Evolutionary conservation across 2,888 invertebrate genomes (phyloP).

Genomic region (Nomada hirtipes): DNA sequence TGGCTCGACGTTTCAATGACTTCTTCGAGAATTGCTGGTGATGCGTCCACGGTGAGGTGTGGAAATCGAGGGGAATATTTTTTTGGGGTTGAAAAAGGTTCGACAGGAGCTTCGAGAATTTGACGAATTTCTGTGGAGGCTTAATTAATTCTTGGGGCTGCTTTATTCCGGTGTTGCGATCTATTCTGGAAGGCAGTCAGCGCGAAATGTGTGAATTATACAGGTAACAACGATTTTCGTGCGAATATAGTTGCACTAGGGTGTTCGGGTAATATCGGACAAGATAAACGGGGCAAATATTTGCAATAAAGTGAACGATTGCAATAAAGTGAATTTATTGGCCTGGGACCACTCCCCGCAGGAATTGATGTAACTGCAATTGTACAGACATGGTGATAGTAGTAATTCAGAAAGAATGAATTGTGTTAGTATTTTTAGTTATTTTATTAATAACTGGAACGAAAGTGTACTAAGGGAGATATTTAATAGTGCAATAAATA

Average conservation of each 20-base stretch:
- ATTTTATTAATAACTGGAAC: neutral
- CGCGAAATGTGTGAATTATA: slow-evolving; percentile 34
- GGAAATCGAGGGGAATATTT: too few relatives aligned
- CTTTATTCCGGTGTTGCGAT: slow-evolving; percentile 20
- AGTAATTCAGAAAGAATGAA: neutral
- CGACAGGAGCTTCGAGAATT: neutral
- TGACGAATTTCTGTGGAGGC: neutral
- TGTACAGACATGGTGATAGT: neutral
- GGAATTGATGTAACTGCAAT: neutral
- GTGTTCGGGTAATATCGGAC: slow-evolving; percentile 10
- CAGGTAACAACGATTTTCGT: neutral
- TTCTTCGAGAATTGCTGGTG: neutral
- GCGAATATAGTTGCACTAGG: neutral
- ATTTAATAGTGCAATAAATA: too few relatives aligned
- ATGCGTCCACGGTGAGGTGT: neutral
- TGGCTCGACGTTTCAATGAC: neutral
- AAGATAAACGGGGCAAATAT: slow-evolving; percentile 6
- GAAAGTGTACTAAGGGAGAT: too few relatives aligned
- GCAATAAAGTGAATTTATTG: neutral
- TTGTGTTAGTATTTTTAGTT: neutral
- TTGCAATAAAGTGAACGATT: neutral
- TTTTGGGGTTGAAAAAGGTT: too few relatives aligned
- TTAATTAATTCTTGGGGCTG: slow-evolving; percentile 30
- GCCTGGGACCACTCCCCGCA: neutral
- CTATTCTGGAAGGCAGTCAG: slow-evolving; percentile 21